Evolutionary conservation across 2,113 vertebrate species (phyloP), one percentile per base, ranked within the genome.

Genomic region (Andinoacara biseriatus): DNA sequence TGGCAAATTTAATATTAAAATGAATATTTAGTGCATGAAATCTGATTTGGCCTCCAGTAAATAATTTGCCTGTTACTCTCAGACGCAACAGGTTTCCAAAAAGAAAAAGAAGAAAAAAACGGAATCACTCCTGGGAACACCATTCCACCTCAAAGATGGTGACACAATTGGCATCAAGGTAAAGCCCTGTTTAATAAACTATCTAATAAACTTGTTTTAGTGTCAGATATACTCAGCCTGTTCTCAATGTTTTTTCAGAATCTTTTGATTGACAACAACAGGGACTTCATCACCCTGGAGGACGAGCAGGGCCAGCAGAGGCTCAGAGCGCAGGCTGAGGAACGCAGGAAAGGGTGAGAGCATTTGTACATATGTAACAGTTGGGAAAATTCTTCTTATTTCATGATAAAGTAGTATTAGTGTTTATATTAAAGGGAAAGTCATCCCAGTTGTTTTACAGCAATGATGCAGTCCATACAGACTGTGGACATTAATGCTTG

Each of bases 151-250:
- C 77, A 98, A 96, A 93, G 98, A 99, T 74, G 98, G 98, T 7
- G 98, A 99, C 63, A 87, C 93, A 3, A 93, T 99, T 18, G 97
- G 97, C 3, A 81, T 98, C 58, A 99, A 99, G 97, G 98, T 98
- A n/a, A 57, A 69, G 5, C 43, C 82, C 40, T 1, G 17, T 78
- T 38, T n/a, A 58, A 61, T n/a, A 17, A 5, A 20, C 3, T 76
- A 24, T 0, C 3, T 76, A 26, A 26, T 26, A 26, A 26, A 26
- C 24, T 86, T 33, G 4, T 2, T 29, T 52, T 52, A 38, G 10
- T 54, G 17, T 54, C 8, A 38, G 15, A 80, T 61, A 31, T 3
- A n/a, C 10, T 84, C 15, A 82, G 24, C 58, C 1, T 26, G 6
- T 58, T 82, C 6, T 52, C 65, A 1, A 26, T 35, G 10, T 63